These are phyloP conservation scores for Eulithis prunata DNA, from an alignment of 2,888 invertebrate genomes.

Conservation along the genomic window DNA sequence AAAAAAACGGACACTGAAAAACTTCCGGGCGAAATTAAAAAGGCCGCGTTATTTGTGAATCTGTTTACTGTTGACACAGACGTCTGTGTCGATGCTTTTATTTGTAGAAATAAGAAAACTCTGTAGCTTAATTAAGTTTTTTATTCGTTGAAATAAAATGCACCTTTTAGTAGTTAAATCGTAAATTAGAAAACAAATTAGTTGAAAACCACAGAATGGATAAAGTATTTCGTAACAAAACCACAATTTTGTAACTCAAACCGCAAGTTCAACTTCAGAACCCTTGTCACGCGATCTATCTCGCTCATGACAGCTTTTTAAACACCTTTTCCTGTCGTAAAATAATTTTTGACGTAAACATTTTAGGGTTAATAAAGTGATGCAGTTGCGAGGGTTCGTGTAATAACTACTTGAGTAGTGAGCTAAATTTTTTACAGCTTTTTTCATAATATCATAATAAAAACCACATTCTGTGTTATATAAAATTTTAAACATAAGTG, in stretches of 20 bases:
- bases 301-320: constrained; percentile 36
- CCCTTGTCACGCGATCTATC: constrained; percentile 12
- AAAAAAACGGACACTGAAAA: constrained; percentile 26
- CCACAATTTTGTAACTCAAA: neutral
- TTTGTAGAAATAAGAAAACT: neutral
- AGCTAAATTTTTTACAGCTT: constrained; percentile 33
- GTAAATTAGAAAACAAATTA: neutral
- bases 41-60: constrained; percentile 16
- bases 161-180: too few species aligned
- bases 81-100: constrained; percentile 12
- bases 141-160: neutral
- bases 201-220: neutral
- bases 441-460: constrained; percentile 29
- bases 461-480: constrained; percentile 19
- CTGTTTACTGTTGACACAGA: constrained; percentile 25
- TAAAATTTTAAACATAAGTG: constrained; percentile 6
- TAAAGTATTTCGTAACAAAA: neutral
- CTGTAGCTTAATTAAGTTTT: neutral
- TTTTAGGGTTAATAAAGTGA: constrained; percentile 66
- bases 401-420: constrained; percentile 45
- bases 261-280: constrained; percentile 9
- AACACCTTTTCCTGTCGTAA: constrained; percentile 56
- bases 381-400: constrained; percentile 48
- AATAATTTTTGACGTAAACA: constrained; percentile 67
- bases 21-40: constrained; percentile 27